Evolutionary conservation across 1,140 invertebrate genomes (phyloP).

Genomic region (Psix sp.): DNA sequence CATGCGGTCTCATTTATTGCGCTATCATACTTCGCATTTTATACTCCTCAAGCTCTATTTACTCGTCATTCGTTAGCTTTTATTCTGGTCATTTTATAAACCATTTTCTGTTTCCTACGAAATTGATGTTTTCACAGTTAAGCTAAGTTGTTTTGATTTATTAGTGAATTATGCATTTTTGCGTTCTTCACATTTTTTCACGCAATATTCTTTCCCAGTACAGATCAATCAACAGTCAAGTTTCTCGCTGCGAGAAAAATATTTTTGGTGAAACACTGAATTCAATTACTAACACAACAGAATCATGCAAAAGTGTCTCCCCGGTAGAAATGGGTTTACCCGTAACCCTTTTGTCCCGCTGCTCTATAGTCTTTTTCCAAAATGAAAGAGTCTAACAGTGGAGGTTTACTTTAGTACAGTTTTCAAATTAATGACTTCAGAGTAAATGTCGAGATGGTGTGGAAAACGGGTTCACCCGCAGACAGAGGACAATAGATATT

Average conservation of each 20-base stretch:
- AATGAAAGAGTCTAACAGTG: conserved; percentile 43
- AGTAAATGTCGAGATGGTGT: conserved; percentile 29
- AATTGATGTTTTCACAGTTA: too few species aligned
- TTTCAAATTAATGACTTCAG: conserved; percentile 36
- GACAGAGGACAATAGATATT: conserved; percentile 57
- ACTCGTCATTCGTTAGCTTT: conserved; percentile 1
- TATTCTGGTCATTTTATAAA: too few species aligned
- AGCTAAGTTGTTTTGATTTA: too few species aligned
- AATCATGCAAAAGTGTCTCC: conserved; percentile 33
- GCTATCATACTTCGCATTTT: conserved; percentile 25
- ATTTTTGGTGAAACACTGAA: conserved; percentile 1
- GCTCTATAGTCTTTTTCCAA: conserved; percentile 3
- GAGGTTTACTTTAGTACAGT: conserved; percentile 11
- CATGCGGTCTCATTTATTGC: conserved; percentile 16
- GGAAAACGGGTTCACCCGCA: conserved; percentile 17
- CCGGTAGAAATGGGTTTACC: conserved; percentile 16
- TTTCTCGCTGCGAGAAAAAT: conserved; percentile 14
- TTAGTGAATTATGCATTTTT: too few species aligned
- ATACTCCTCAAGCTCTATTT: conserved; percentile 21
- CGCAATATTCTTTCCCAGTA: conserved; percentile 1
- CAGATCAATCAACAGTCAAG: conserved; percentile 11
- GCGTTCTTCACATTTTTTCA: not conserved
- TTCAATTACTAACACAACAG: conserved; percentile 15
- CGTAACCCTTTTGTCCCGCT: conserved; percentile 47
- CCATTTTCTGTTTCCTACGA: too few species aligned